Conservation (phyloP, 2,797 vertebrate genomes). For the Danio jaintianensis region DNA sequence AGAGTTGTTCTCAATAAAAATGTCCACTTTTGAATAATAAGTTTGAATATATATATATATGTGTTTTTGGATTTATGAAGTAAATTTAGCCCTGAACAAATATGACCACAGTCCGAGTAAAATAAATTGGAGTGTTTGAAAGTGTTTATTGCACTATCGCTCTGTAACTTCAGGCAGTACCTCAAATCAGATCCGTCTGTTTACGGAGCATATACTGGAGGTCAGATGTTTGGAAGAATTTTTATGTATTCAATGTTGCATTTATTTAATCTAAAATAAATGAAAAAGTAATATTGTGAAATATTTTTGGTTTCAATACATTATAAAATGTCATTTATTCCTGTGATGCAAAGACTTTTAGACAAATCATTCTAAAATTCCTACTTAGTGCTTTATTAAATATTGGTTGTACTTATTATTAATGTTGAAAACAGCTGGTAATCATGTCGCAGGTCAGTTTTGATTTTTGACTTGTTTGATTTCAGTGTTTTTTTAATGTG, state of each 20-base stretch:
- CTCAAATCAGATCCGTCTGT: constrained; percentile 1
- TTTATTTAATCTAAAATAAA: too few species aligned
- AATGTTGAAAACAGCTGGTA: too few species aligned
- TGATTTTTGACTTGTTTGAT: too few species aligned
- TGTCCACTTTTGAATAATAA: background rate
- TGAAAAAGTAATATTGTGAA: too few species aligned
- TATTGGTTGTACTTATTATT: too few species aligned
- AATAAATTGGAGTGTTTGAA: background rate
- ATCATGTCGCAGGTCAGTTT: too few species aligned
- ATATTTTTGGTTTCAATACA: too few species aligned
- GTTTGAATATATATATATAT: background rate
- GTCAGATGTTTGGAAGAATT: background rate
- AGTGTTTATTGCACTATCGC: constrained; percentile 34
- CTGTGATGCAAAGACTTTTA: too few species aligned
- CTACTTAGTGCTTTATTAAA: too few species aligned
- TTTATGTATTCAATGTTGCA: background rate
- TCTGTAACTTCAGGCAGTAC: constrained; percentile 40
- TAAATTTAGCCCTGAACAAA: background rate
- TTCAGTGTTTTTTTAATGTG: too few species aligned
- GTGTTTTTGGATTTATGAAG: background rate
- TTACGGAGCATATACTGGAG: background rate
- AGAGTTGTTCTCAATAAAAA: constrained; percentile 6
- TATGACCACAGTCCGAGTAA: constrained; percentile 6
- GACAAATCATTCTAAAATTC: too few species aligned
- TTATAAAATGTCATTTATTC: too few species aligned